Evolutionary conservation across 2,888 invertebrate genomes (phyloP).

Genomic region (Salpingus planirostris): DNA sequence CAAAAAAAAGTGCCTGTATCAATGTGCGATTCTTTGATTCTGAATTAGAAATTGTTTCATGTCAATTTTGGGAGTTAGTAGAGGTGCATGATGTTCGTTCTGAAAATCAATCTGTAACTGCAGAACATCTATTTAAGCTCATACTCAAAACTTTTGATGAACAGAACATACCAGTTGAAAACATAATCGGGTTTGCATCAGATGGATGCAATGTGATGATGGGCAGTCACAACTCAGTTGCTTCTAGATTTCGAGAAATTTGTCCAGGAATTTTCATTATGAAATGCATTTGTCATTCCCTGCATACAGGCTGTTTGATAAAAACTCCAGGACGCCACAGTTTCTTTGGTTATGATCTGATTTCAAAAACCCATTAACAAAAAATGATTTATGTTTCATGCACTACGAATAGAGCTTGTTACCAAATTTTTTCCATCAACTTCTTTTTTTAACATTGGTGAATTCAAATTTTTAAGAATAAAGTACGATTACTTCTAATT

Average conservation of each 20-base stretch:
- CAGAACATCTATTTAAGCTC: background rate
- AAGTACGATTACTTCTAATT: too few relatives aligned
- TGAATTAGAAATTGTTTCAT: slow-evolving; percentile 19
- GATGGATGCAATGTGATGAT: slow-evolving; percentile 31
- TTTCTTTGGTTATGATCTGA: too few relatives aligned
- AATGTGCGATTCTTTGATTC: slow-evolving; percentile 11
- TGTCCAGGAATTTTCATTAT: slow-evolving; percentile 24
- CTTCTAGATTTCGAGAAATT: slow-evolving; percentile 20
- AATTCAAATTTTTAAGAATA: too few relatives aligned
- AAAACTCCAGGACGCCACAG: too few relatives aligned
- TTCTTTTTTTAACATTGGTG: too few relatives aligned
- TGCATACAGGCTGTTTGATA: too few relatives aligned
- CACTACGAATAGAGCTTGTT: too few relatives aligned
- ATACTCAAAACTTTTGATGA: slow-evolving; percentile 17
- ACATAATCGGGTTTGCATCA: slow-evolving; percentile 30
- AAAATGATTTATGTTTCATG: too few relatives aligned
- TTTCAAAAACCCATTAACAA: too few relatives aligned
- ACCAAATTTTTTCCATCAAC: too few relatives aligned
- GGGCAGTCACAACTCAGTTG: slow-evolving; percentile 26
- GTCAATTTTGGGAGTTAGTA: slow-evolving; percentile 1
- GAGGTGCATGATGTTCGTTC: background rate
- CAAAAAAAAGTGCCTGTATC: slow-evolving; percentile 1
- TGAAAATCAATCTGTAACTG: background rate
- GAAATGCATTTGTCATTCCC: slow-evolving; percentile 28
- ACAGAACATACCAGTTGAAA: slow-evolving; percentile 21